A percentile compares a stretch with the other conserved stretches of the same genome.
Evolutionary conservation across 2,888 invertebrate genomes (phyloP).

Genomic region (Tanytarsus gracilentus): DNA sequence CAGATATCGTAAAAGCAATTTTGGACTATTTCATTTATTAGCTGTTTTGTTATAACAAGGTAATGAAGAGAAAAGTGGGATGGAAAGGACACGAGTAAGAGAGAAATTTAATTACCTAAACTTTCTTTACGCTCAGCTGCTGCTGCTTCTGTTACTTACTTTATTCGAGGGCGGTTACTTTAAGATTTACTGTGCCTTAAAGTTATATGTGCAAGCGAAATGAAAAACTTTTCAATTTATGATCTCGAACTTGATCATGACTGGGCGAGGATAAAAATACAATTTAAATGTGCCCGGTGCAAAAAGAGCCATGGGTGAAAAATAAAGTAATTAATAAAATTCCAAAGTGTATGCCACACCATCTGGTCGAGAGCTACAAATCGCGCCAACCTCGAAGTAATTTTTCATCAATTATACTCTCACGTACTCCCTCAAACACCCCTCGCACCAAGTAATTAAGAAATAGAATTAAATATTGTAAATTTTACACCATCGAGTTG

Average conservation of each 20-base stretch:
- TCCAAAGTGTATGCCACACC: constrained; percentile 12
- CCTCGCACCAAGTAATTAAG: constrained; percentile 18
- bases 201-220: too few species aligned
- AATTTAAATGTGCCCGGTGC: neutral
- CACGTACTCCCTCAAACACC: neutral
- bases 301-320: neutral
- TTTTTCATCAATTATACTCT: constrained; percentile 25
- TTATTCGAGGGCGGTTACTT: neutral
- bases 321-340: constrained; percentile 26
- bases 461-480: constrained; percentile 28
- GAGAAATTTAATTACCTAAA: constrained; percentile 26
- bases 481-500: constrained; percentile 13
- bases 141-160: too few species aligned
- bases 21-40: constrained; percentile 19
- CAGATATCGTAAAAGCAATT: constrained; percentile 24
- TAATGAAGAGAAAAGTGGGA: constrained; percentile 7
- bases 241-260: constrained; percentile 13
- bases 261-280: neutral
- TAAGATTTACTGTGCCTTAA: neutral
- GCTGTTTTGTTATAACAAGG: constrained; percentile 4
- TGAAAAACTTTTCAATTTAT: constrained; percentile 27
- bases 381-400: constrained; percentile 1
- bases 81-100: constrained; percentile 10
- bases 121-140: neutral
- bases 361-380: constrained; percentile 7